Conservation (phyloP, 2,888 invertebrate genomes). For the Rutpela maculata region DNA sequence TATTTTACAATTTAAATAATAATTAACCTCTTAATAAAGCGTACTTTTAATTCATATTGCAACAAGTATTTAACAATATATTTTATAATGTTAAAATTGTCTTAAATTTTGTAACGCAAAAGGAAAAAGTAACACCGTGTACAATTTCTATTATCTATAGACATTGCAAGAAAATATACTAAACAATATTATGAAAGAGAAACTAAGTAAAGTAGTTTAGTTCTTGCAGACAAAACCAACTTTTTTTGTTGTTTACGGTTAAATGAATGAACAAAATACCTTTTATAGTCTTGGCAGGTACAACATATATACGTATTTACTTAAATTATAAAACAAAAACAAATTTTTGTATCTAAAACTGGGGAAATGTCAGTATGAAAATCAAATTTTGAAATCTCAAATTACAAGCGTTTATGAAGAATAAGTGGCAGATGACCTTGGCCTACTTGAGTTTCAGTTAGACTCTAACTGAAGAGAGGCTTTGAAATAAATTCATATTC, state of each 20-base stretch:
- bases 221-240: constrained; percentile 12
- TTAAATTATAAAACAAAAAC: no score
- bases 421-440: no score
- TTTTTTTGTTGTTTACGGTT: constrained; percentile 30
- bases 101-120: constrained; percentile 34
- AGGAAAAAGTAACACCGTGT: constrained; percentile 21
- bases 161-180: constrained; percentile 15
- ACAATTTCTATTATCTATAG: constrained; percentile 25
- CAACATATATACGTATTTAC: neutral
- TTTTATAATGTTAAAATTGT: neutral
- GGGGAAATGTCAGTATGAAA: neutral
- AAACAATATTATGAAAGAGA: constrained; percentile 36
- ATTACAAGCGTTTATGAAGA: no score
- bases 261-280: constrained; percentile 18
- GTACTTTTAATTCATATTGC: constrained; percentile 9
- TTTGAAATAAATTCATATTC: no score
- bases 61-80: constrained; percentile 24
- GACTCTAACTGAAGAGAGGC: no score
- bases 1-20: no score
- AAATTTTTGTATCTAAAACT: neutral
- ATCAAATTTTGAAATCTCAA: no score
- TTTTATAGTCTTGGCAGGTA: neutral
- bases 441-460: no score
- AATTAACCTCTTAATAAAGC: neutral
- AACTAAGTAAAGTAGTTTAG: constrained; percentile 30